Conservation (phyloP, 2,797 vertebrate genomes). For the Molossus molossus region DNA sequence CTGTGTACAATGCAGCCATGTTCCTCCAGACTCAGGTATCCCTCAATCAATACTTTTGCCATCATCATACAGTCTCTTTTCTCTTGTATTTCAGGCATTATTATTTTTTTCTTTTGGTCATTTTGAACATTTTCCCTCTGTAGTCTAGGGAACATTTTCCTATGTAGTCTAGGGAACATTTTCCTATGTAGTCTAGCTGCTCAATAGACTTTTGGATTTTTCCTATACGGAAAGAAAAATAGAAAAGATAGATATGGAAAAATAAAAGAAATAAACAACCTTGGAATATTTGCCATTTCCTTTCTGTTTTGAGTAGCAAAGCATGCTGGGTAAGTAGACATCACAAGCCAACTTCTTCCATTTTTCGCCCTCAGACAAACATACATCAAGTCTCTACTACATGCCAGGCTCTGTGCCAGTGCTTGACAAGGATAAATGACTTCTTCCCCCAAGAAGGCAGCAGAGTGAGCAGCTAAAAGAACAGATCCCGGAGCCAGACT, state of each 20-base stretch:
- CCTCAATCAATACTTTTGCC: neutral
- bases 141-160: neutral
- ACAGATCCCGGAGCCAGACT: neutral
- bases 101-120: neutral
- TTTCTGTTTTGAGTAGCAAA: neutral
- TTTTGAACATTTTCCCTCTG: neutral
- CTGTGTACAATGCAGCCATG: neutral
- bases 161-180: neutral
- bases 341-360: neutral
- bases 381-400: neutral
- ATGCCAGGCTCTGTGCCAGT: neutral
- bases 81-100: neutral
- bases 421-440: neutral
- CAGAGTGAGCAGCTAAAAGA: neutral
- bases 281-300: neutral
- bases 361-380: conserved; percentile 4
- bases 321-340: neutral
- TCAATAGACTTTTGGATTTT: neutral
- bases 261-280: neutral
- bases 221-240: neutral
- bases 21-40: neutral
- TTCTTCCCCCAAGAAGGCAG: neutral
- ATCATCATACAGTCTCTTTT: neutral
- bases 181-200: neutral
- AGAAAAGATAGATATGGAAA: neutral